phyloP scores from a whole-genome alignment of 2,797 vertebrate species.

The Melopsittacus undulatus region DNA sequence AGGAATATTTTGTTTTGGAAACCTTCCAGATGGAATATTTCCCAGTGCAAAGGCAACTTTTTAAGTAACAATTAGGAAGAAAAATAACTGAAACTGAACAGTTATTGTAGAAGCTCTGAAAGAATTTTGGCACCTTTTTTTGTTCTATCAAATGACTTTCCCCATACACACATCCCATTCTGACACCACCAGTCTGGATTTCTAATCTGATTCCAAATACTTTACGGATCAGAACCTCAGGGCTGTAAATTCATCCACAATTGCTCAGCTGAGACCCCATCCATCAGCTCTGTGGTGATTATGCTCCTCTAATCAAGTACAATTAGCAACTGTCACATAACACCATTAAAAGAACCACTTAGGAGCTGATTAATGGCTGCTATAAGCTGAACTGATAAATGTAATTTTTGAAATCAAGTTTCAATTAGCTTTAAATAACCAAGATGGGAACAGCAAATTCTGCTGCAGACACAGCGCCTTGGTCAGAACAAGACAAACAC shows the following conservation, averaged over 20 bases:
- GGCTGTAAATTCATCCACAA: not conserved
- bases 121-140: not conserved
- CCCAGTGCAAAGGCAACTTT: not conserved
- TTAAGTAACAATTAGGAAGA: not conserved
- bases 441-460: not conserved
- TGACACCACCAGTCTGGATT: not conserved
- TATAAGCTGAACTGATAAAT: not conserved
- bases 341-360: not conserved
- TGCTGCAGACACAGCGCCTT: not conserved
- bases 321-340: not conserved
- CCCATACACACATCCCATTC: not conserved
- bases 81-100: conserved; percentile 9
- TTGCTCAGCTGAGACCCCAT: not conserved
- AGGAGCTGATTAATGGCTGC: not conserved
- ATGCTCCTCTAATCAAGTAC: conserved; percentile 3
- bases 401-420: conserved; percentile 1
- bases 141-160: not conserved
- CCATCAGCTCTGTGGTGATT: not conserved
- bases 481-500: not conserved
- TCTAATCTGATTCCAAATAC: conserved; percentile 25
- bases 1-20: conserved; percentile 28
- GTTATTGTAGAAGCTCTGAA: not conserved
- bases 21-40: not conserved
- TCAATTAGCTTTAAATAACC: not conserved
- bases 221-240: not conserved